A percentile compares a stretch with the other conserved stretches of the same genome.
Conservation (phyloP, 2,888 invertebrate genomes). For the Andrena trimmerana region DNA sequence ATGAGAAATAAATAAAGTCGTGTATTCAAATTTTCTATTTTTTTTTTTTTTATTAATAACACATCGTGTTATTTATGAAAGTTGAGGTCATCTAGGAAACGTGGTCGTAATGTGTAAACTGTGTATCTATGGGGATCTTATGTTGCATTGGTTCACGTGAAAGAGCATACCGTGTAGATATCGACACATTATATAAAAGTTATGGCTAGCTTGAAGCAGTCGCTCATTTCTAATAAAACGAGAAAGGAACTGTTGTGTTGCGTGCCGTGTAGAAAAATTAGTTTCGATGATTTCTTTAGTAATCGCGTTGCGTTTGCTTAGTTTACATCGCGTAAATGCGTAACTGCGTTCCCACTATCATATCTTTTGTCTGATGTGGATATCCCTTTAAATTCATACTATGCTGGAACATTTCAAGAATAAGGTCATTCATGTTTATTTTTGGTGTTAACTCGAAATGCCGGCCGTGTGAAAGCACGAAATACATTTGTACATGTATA, state of each 20-base stretch:
- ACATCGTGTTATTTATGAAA: constrained; percentile 54
- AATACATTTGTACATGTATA: constrained; percentile 66
- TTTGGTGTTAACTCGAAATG: constrained; percentile 53
- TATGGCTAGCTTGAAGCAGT: constrained; percentile 39
- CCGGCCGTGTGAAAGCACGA: constrained; percentile 47
- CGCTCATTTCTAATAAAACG: constrained; percentile 10
- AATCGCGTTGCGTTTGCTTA: constrained; percentile 20
- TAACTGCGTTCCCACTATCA: constrained; percentile 40
- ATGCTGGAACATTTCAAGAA: constrained; percentile 33
- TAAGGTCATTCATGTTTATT: constrained; percentile 39
- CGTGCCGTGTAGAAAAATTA: constrained; percentile 33
- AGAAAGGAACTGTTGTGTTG: background rate
- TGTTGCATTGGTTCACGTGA: background rate
- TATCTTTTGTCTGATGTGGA: constrained; percentile 54
- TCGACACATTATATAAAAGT: constrained; percentile 53
- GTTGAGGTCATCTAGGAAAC: constrained; percentile 71
- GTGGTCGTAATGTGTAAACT: constrained; percentile 39
- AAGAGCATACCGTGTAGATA: constrained; percentile 7
- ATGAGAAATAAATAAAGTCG: constrained; percentile 57
- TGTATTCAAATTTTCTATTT: constrained; percentile 34
- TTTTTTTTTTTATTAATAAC: constrained; percentile 64
- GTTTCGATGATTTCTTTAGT: constrained; percentile 20
- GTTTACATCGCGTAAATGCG: constrained; percentile 39
- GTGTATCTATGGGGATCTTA: constrained; percentile 19
- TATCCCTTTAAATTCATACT: constrained; percentile 28